Percentiles rank a stretch among this genome's conserved stretches.
Conservation (phyloP, 2,797 vertebrate genomes). For the Pseudomugil gertrudae region DNA sequence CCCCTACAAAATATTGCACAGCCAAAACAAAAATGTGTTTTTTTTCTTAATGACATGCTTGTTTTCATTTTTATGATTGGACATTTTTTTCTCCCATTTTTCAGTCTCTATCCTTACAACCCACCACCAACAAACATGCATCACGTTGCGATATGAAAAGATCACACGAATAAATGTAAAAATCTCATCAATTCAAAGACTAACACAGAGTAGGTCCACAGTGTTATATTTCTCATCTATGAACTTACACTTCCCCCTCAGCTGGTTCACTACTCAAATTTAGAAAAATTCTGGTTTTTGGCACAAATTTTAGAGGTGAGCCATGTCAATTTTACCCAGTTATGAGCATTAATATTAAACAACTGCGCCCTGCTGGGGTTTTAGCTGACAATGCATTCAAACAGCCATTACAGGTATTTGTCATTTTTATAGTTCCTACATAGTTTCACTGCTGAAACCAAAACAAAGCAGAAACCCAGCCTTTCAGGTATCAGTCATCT, state of each 20-base stretch:
- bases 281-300: constrained; percentile 60
- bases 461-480: constrained; percentile 27
- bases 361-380: constrained; percentile 5
- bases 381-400: constrained; percentile 7
- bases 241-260: constrained; percentile 24
- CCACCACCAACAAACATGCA: constrained; percentile 57
- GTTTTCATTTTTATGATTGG: constrained; percentile 33
- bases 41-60: constrained; percentile 67
- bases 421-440: constrained; percentile 26
- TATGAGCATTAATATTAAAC: constrained; percentile 20
- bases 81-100: constrained; percentile 11
- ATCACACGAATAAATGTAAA: constrained; percentile 39
- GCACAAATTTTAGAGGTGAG: constrained; percentile 63
- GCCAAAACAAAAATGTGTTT: constrained; percentile 70
- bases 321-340: constrained; percentile 15
- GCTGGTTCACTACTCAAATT: constrained; percentile 27
- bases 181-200: constrained; percentile 55
- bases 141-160: constrained; percentile 29
- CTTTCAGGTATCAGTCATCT: constrained; percentile 68
- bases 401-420: constrained; percentile 26
- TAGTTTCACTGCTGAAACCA: constrained; percentile 28
- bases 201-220: constrained; percentile 43
- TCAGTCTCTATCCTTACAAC: constrained; percentile 19
- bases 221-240: constrained; percentile 19
- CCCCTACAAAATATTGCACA: constrained; percentile 82